phyloP scores from a whole-genome alignment of 2,113 vertebrate species.

The Alaudala cheleensis region DNA sequence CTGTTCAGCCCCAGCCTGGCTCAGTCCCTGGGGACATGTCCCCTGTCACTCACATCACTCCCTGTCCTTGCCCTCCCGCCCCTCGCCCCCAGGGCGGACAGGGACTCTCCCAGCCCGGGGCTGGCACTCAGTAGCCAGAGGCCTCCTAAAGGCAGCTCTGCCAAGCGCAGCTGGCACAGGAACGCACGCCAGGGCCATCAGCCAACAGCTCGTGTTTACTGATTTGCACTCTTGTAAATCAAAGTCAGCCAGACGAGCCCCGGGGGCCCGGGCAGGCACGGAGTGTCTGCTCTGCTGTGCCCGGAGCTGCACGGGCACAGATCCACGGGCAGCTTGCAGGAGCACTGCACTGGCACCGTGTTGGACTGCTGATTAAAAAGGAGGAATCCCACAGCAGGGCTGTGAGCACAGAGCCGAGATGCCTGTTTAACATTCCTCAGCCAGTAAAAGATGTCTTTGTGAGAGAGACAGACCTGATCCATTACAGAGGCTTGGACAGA shows the following conservation, averaged over 20 bases:
- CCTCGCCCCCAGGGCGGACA: not conserved
- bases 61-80: not conserved
- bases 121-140: not conserved
- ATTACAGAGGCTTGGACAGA: not conserved
- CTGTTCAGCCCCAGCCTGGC: not conserved
- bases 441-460: not conserved
- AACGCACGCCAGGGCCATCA: not conserved
- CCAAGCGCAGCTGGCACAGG: not conserved
- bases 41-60: not conserved
- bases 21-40: not conserved
- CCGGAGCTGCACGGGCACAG: not conserved
- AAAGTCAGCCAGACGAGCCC: not conserved
- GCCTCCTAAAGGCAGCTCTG: not conserved
- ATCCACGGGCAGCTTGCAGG: not conserved
- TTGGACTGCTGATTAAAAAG: not conserved
- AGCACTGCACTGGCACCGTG: rapidly evolving
- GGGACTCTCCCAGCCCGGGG: not conserved
- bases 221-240: slow-evolving; percentile 1
- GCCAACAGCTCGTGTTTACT: not conserved
- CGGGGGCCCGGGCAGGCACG: not conserved
- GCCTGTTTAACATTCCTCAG: not conserved
- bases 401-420: not conserved
- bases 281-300: not conserved
- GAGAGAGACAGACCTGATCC: not conserved
- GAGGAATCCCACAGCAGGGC: not conserved